Conservation (phyloP, 2,797 vertebrate species). For the Macropodus opercularis region DNA sequence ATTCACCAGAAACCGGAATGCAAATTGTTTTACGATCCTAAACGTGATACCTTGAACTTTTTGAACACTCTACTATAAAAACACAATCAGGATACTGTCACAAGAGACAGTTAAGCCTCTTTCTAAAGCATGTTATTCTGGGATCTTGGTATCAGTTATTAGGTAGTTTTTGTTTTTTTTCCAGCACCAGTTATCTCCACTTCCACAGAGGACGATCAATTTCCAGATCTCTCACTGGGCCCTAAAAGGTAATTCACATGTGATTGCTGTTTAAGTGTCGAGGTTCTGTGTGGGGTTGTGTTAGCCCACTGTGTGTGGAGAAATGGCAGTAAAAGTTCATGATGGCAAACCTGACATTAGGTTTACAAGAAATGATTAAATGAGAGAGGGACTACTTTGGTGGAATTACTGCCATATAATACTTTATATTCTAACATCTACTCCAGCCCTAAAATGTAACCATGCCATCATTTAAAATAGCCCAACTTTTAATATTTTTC, state of each 20-base stretch:
- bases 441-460: neutral
- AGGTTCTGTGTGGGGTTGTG: neutral
- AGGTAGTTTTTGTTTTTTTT: too few relatives aligned
- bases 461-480: neutral
- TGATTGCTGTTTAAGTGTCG: slow-evolving; percentile 1
- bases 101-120: neutral
- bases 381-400: neutral
- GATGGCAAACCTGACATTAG: slow-evolving; percentile 8
- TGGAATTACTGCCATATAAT: neutral
- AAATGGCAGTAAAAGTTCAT: slow-evolving; percentile 15
- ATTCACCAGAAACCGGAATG: slow-evolving; percentile 44
- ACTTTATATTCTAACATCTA: neutral
- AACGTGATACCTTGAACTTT: slow-evolving; percentile 33
- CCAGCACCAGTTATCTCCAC: neutral
- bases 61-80: neutral
- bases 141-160: neutral
- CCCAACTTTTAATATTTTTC: neutral
- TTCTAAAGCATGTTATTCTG: neutral
- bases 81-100: neutral
- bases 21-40: slow-evolving; percentile 27
- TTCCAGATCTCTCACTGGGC: neutral
- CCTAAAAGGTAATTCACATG: neutral
- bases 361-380: slow-evolving; percentile 29
- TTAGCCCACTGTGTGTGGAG: neutral
- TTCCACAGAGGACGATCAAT: neutral